Evolutionary conservation across 2,113 vertebrate genomes (phyloP), one percentile per base, ranked within the genome.

Genomic region (Corydoras maculifer): DNA sequence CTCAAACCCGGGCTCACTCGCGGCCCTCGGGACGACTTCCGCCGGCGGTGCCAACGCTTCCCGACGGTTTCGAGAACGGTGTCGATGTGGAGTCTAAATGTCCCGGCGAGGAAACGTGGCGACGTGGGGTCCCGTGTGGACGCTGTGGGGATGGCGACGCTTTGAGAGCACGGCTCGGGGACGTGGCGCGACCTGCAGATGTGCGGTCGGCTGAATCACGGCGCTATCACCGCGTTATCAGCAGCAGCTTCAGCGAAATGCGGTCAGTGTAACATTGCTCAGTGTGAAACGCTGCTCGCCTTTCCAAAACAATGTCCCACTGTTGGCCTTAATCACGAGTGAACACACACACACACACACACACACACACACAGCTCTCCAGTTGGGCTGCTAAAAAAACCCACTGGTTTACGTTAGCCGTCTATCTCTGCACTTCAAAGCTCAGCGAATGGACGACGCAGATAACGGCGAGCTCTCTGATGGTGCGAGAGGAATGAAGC

Each of bases 191-290:
- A 69, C 61, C 72, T 62, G 50, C 65, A 77, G 62, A 77, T 72
- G 68, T 79, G 74, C 57, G 69, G 75, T 69, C 64, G 65, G 65
- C 77, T 75, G 69, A 77, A 75, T 80, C 75, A 77, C 50, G 65
- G 4, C 75, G 14, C 18, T 9, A n/a, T 57, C 54, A n/a, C 13
- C 14, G 54, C 51, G 65, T 81, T 77, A 81, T 81, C 79, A 69
- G 71, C 54, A 50, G 65, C 18, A 35, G 74, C 77, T 73, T 70
- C 53, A 32, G 48, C 4, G 15, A 79, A 79, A 71, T 54, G 65
- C 61, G 63, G 53, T 73, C 75, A 75, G 65, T 62, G 69, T 67
- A 70, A 73, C 62, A 70, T 54, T 0, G 11, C 8, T 67, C 29
- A 58, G 65, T 6, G 7, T 74, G 68, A 76, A 74, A 68, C 58